These are phyloP conservation scores for Xiphydria camelus DNA, from an alignment of 2,888 invertebrate genomes.

Conservation along the genomic window DNA sequence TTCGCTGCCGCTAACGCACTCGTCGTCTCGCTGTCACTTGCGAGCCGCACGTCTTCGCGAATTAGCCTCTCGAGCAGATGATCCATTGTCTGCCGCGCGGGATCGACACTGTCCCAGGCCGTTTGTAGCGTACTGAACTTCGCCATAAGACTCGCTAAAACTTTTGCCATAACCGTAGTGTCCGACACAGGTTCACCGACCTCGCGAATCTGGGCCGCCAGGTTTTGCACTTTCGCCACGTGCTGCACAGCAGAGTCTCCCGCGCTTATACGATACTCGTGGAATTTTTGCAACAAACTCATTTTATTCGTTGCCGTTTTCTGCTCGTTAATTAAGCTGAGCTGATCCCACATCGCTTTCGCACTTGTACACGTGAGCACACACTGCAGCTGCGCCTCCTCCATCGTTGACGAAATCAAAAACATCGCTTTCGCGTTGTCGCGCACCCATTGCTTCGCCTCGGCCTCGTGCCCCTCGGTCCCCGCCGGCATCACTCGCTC, in stretches of 20 bases:
- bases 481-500: conserved; percentile 1
- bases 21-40: conserved; percentile 4
- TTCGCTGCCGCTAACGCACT: conserved; percentile 19
- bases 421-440: conserved; percentile 22
- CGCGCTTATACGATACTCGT: conserved; percentile 17
- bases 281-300: conserved; percentile 20
- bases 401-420: conserved; percentile 22
- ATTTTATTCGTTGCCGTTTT: conserved; percentile 24
- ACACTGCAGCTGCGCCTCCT: conserved; percentile 19
- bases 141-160: conserved; percentile 17
- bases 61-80: conserved; percentile 18
- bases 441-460: conserved; percentile 17
- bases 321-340: conserved; percentile 18
- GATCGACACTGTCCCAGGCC: conserved; percentile 8
- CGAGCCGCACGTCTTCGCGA: conserved; percentile 13
- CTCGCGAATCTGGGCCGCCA: conserved; percentile 19
- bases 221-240: conserved; percentile 17
- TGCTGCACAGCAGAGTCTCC: conserved; percentile 21
- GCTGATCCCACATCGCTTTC: conserved; percentile 19
- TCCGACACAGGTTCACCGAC: conserved; percentile 15
- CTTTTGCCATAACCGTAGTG: conserved; percentile 17
- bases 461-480: background rate
- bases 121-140: conserved; percentile 16
- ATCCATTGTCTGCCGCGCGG: conserved; percentile 10
- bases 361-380: conserved; percentile 17